Conservation (phyloP, 2,797 vertebrate species). For the Malurus splendens region DNA sequence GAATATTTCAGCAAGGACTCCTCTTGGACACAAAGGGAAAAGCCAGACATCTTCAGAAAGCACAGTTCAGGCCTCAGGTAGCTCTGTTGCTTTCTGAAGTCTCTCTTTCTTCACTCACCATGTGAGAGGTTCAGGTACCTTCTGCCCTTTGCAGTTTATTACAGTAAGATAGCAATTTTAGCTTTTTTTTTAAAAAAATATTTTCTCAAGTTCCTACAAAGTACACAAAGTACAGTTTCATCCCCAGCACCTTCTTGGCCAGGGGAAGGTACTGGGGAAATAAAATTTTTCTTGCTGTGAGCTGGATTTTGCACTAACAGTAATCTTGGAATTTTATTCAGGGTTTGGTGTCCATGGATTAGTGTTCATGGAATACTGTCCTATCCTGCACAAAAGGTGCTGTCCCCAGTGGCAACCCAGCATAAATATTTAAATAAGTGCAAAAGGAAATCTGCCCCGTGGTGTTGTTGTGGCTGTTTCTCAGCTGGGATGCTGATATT, state of each 20-base stretch:
- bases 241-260: not conserved
- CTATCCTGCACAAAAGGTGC: not conserved
- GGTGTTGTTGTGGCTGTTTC: constrained; percentile 15
- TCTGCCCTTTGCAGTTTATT: not conserved
- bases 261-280: not conserved
- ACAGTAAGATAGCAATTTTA: not conserved
- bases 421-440: not conserved
- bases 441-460: not conserved
- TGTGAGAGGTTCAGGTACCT: not conserved
- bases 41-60: not conserved
- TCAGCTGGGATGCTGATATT: constrained; percentile 28
- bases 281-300: not conserved
- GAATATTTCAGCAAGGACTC: not conserved
- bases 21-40: not conserved
- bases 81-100: not conserved
- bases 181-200: not conserved
- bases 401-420: not conserved
- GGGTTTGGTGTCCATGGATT: not conserved
- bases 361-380: not conserved
- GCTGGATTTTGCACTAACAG: not conserved
- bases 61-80: not conserved
- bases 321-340: not conserved
- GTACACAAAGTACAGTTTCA: not conserved
- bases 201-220: not conserved
- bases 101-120: not conserved